Percentiles rank a stretch among this genome's conserved stretches.
Conservation (phyloP, 2,797 vertebrate species). For the Lithobates pipiens region DNA sequence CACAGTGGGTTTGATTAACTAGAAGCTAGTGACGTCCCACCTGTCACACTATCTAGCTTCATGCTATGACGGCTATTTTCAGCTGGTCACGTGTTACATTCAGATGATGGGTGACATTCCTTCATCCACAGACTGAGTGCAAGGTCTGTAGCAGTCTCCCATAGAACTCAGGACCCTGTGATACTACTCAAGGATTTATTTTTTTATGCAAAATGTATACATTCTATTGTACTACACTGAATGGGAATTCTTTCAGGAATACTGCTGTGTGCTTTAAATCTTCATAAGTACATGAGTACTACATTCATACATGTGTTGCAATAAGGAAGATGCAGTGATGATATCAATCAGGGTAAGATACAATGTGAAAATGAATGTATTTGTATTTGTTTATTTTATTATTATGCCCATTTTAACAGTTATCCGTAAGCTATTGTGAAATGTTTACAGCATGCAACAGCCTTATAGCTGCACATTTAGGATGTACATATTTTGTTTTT, state of each 20-base stretch:
- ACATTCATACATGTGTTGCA: not conserved
- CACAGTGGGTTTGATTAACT: not conserved
- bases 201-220: not conserved
- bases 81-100: conserved; percentile 52
- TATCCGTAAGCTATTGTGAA: not conserved
- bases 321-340: not conserved
- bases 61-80: conserved; percentile 46
- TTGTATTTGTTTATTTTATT: not conserved
- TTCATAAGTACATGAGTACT: too few species aligned
- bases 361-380: not conserved
- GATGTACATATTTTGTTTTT: not conserved
- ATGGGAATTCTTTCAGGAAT: not conserved
- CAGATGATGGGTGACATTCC: conserved; percentile 52
- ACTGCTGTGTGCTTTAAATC: not conserved
- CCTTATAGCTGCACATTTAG: not conserved
- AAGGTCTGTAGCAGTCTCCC: conserved; percentile 1
- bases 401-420: not conserved
- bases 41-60: conserved; percentile 28
- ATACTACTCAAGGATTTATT: too few species aligned
- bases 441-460: not conserved
- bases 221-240: not conserved
- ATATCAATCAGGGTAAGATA: conserved; percentile 34
- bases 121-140: conserved; percentile 20
- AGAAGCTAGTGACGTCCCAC: conserved; percentile 23
- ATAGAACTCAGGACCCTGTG: not conserved